Evolutionary conservation across 2,888 invertebrate species (phyloP), one percentile per base, ranked within the genome.

Genomic region (Carabus problematicus): DNA sequence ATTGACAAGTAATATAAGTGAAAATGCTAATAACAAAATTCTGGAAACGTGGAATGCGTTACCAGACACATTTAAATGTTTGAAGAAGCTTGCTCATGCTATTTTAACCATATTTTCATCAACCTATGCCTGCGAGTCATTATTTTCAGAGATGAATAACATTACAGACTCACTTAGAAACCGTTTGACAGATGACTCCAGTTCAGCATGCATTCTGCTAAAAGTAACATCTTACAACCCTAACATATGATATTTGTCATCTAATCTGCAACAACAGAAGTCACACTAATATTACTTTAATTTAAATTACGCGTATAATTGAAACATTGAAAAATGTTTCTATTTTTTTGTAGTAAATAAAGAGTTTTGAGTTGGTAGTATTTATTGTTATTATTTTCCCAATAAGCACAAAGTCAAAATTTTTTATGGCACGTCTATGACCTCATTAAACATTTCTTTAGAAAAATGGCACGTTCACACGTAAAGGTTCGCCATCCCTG

Each of bases 161-260:
- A n/a, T n/a, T n/a, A n/a, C n/a, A n/a, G n/a, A n/a, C n/a, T 72
- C 64, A 49, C 8, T 72, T 70, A 70, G 71, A 73, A 73, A 72
- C 70, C 68, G 66, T 71, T 71, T 72, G 72, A 59, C 71, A 71
- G 72, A 71, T 74, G 71, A 73, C 56, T 73, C 70, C 68, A 74
- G 71, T 73, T 72, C 71, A 71, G 72, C 73, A 56, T 72, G 70
- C 60, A 70, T 71, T 71, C 54, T 72, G 70, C 63, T 69, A 63
- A 70, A 72, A 69, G 71, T 71, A 64, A 70, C 68, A 70, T 49
- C 42, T 43, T 54, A 72, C 59, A 60, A 72, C 19, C 70, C 70
- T 71, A 70, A 72, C 47, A 71, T 71, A 68, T 54, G 42, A 60
- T 60, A 72, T 64, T 72, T 72, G 70, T 49, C 64, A 72, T 72